A percentile compares a stretch with the other conserved stretches of the same genome.
Evolutionary conservation across 2,113 vertebrate genomes (phyloP).

Genomic region (Rostratula benghalensis): DNA sequence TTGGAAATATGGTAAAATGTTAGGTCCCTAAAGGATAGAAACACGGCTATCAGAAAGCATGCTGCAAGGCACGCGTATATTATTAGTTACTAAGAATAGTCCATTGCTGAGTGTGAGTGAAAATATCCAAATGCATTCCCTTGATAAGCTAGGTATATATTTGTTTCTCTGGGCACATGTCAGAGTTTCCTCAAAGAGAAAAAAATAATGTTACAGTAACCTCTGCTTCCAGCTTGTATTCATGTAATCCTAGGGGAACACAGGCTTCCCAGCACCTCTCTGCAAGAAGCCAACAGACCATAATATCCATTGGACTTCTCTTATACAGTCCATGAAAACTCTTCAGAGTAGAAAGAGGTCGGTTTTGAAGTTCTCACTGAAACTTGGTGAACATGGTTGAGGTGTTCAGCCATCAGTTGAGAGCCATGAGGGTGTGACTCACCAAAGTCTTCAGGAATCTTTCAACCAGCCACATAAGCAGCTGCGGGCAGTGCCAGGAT

Average conservation of each 20-base stretch:
- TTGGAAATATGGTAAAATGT: neutral
- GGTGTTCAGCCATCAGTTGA: neutral
- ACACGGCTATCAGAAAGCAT: neutral
- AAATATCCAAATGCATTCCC: neutral
- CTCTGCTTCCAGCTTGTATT: neutral
- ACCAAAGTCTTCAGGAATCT: neutral
- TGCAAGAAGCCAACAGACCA: neutral
- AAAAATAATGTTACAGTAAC: neutral
- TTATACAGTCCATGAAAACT: neutral
- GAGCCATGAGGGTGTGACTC: neutral
- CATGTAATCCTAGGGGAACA: neutral
- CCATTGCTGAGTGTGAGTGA: conserved; percentile 41
- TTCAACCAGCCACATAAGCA: neutral
- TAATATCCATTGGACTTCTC: neutral
- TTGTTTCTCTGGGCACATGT: neutral
- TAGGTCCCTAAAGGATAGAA: neutral
- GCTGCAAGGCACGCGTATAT: neutral
- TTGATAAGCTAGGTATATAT: conserved; percentile 36
- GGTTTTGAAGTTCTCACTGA: neutral
- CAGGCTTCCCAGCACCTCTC: neutral
- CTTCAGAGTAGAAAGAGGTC: neutral
- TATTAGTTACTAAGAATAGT: conserved; percentile 19
- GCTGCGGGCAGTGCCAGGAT: neutral
- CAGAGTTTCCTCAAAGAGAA: conserved; percentile 3
- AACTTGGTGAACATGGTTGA: neutral